Evolutionary conservation across 2,113 vertebrate genomes (phyloP).

Genomic region (Hippopotamus amphibius): DNA sequence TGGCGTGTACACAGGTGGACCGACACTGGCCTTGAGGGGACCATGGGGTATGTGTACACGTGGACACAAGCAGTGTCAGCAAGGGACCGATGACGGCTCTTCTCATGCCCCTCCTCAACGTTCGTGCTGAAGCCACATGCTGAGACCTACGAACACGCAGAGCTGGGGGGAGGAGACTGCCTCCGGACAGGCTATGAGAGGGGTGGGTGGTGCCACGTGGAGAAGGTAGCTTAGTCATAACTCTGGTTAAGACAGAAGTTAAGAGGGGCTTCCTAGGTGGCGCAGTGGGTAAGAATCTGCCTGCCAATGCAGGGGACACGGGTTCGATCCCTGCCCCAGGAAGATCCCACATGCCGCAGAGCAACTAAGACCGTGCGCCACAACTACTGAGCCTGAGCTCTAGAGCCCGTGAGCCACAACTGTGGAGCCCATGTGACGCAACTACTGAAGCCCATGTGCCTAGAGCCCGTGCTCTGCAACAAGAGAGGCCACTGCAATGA

Average conservation of each 20-base stretch:
- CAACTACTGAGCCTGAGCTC: no score
- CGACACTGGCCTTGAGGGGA: background rate
- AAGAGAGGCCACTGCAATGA: no score
- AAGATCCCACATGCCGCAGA: no score
- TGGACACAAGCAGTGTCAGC: background rate
- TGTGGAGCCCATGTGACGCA: no score
- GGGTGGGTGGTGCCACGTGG: background rate
- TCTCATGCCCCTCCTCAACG: background rate
- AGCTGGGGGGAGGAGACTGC: background rate
- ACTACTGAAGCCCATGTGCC: no score
- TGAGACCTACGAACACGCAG: background rate
- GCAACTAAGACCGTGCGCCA: no score
- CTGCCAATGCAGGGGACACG: no score
- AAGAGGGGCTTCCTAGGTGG: no score
- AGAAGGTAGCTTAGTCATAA: background rate
- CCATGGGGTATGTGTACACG: background rate
- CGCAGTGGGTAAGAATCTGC: no score
- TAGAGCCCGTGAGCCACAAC: no score
- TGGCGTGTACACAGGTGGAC: background rate
- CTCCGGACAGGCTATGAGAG: background rate
- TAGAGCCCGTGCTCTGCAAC: no score
- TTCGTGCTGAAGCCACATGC: background rate
- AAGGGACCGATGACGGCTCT: background rate
- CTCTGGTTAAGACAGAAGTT: background rate
- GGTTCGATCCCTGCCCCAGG: no score